Percentiles rank a stretch among this genome's conserved stretches.
These are phyloP conservation scores for Chaenogobius annularis DNA, from an alignment of 2,113 vertebrate species.

Conservation along the genomic window DNA sequence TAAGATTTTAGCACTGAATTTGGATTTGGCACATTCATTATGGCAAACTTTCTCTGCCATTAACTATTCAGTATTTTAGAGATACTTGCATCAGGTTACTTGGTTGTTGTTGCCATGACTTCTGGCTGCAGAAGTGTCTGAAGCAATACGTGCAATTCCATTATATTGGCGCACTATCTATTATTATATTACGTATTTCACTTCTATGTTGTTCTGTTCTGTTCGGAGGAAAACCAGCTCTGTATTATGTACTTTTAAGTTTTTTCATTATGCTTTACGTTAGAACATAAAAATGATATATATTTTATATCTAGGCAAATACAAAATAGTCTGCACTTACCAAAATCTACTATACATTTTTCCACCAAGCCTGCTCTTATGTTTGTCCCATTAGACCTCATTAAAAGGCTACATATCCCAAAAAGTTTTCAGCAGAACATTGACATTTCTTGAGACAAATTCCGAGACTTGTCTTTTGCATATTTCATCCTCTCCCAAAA, in stretches of 20 bases:
- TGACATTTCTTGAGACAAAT: constrained; percentile 2
- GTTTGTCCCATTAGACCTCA: constrained; percentile 8
- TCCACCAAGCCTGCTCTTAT: not conserved
- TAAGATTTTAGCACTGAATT: constrained; percentile 27
- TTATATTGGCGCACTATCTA: no score
- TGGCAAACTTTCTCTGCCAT: not conserved
- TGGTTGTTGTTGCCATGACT: no score
- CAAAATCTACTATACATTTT: not conserved
- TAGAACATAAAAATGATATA: no score
- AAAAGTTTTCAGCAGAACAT: not conserved
- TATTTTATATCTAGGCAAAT: not conserved
- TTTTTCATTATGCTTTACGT: no score
- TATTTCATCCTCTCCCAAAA: not conserved
- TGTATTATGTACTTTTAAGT: no score
- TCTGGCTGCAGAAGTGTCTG: no score
- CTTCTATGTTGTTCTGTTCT: no score
- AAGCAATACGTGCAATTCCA: no score
- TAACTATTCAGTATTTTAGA: not conserved
- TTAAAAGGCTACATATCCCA: constrained; percentile 21
- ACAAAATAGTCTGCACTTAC: not conserved
- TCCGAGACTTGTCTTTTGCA: constrained; percentile 6
- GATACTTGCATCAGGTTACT: no score
- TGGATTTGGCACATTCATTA: not conserved
- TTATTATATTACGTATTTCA: no score
- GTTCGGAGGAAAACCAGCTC: no score